These are phyloP conservation scores for Clunio marinus DNA, from an alignment of 2,888 invertebrate species.

Conservation along the genomic window DNA sequence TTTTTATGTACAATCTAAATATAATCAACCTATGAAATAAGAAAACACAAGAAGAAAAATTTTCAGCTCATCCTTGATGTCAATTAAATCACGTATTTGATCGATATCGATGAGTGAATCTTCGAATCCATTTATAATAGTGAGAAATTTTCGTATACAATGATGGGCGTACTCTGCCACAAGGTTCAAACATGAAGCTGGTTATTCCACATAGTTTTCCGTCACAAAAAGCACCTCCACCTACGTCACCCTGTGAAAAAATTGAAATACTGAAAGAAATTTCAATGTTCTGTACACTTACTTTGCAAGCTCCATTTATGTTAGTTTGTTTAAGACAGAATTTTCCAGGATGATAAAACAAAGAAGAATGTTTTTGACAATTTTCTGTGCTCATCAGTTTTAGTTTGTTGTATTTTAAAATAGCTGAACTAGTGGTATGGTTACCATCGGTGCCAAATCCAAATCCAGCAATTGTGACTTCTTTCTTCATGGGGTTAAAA, in stretches of 20 bases:
- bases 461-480: constrained; percentile 43
- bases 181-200: too few species aligned
- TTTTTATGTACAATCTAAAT: too few species aligned
- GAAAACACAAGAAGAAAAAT: too few species aligned
- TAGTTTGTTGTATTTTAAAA: not conserved
- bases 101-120: too few species aligned
- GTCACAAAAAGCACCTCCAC: constrained; percentile 47
- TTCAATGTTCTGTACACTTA: constrained; percentile 39
- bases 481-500: constrained; percentile 44
- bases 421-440: constrained; percentile 44
- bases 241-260: constrained; percentile 44
- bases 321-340: constrained; percentile 45
- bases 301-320: constrained; percentile 46
- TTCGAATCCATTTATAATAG: too few species aligned
- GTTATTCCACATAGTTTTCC: constrained; percentile 45
- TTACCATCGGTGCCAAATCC: constrained; percentile 43
- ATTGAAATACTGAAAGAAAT: not conserved
- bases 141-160: too few species aligned
- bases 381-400: constrained; percentile 41
- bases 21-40: too few species aligned
- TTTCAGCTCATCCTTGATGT: too few species aligned
- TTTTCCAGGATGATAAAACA: constrained; percentile 41
- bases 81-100: too few species aligned
- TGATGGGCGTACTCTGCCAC: too few species aligned
- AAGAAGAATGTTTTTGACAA: constrained; percentile 38